Conservation (phyloP, 2,113 vertebrate genomes). For the Tachysurus vachellii region DNA sequence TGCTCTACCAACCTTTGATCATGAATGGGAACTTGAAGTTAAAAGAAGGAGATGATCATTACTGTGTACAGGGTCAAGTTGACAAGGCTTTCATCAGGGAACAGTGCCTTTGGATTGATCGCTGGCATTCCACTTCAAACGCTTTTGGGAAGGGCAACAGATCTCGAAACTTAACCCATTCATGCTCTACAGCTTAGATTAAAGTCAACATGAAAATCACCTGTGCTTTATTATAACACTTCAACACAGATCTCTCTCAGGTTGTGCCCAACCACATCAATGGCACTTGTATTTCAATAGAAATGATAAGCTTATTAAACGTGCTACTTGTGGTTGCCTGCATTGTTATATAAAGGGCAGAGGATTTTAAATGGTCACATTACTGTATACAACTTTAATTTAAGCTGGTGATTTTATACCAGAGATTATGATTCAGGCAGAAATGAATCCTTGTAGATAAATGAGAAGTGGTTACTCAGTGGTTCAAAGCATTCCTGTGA, state of each 20-base stretch:
- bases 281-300: neutral
- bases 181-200: constrained; percentile 32
- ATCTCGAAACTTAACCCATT: constrained; percentile 38
- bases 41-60: constrained; percentile 49
- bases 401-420: neutral
- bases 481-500: neutral
- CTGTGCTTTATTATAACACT: constrained; percentile 21
- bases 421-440: neutral
- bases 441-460: neutral
- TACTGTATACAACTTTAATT: neutral
- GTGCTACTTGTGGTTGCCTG: neutral
- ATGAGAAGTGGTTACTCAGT: neutral
- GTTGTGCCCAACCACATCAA: constrained; percentile 17
- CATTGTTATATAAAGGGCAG: neutral
- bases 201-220: constrained; percentile 36
- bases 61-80: constrained; percentile 50
- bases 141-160: constrained; percentile 15
- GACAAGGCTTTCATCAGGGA: constrained; percentile 57
- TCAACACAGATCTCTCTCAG: constrained; percentile 1
- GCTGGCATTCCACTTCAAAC: constrained; percentile 54
- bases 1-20: constrained; percentile 53
- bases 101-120: constrained; percentile 37
- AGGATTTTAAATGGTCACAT: neutral
- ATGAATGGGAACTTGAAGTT: constrained; percentile 52
- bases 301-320: neutral